A percentile compares a stretch with the other conserved stretches of the same genome.
These are phyloP conservation scores for Clarias pachynema DNA, from an alignment of 2,797 vertebrate species.

Conservation along the genomic window DNA sequence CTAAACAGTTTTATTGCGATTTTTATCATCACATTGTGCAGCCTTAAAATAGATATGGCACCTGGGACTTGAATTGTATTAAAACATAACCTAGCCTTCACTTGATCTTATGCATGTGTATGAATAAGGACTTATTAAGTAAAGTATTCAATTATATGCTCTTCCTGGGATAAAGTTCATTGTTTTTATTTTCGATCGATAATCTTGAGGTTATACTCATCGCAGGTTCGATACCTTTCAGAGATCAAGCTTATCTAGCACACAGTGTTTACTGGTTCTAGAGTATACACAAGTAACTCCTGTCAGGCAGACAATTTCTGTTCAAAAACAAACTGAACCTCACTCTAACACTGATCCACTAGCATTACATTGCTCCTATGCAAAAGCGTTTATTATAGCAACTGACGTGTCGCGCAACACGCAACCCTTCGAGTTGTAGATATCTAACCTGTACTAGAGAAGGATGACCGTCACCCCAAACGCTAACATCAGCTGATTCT, in stretches of 20 bases:
- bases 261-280: not conserved
- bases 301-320: not conserved
- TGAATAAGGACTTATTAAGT: not conserved
- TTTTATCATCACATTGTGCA: too few species aligned
- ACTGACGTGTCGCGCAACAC: not conserved
- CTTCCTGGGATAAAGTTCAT: not conserved
- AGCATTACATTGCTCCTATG: too few species aligned
- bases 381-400: not conserved
- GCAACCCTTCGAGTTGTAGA: not conserved
- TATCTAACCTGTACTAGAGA: conserved; percentile 19
- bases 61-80: not conserved
- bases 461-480: conserved; percentile 17
- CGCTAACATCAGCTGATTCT: conserved; percentile 37
- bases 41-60: too few species aligned
- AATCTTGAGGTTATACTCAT: not conserved
- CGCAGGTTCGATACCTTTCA: not conserved
- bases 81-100: not conserved
- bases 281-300: not conserved
- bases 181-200: too few species aligned
- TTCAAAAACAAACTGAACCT: not conserved
- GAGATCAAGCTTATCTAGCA: not conserved
- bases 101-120: not conserved
- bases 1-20: too few species aligned
- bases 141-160: not conserved
- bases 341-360: not conserved